A percentile compares a stretch with the other conserved stretches of the same genome.
Evolutionary conservation across 1,140 invertebrate species (phyloP).

Genomic region (Drosophila subpulchrella): DNA sequence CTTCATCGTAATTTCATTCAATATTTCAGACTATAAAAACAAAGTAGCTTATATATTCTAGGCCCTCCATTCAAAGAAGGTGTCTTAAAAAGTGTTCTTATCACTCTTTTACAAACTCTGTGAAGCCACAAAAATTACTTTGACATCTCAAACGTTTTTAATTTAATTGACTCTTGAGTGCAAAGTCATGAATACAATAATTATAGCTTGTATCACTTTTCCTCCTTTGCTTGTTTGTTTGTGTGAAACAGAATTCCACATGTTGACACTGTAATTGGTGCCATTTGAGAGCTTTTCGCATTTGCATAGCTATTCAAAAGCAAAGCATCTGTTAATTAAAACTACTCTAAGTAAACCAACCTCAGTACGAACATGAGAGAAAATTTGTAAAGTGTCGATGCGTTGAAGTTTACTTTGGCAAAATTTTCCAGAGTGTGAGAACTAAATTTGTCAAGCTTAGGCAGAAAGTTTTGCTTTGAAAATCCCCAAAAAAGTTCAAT

Average conservation of each 20-base stretch:
- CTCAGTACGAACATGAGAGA: neutral
- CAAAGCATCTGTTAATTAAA: constrained; percentile 37
- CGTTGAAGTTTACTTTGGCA: constrained; percentile 18
- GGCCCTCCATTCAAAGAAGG: too few relatives aligned
- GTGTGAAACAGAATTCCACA: constrained; percentile 17
- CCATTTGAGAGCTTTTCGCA: constrained; percentile 27
- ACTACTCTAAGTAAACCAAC: constrained; percentile 19
- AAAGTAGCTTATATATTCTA: too few relatives aligned
- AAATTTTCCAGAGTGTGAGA: constrained; percentile 42
- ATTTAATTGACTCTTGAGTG: constrained; percentile 3
- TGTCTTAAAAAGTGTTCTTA: too few relatives aligned
- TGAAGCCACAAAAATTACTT: neutral
- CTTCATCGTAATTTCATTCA: too few relatives aligned
- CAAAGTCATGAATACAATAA: constrained; percentile 11
- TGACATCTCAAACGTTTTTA: neutral
- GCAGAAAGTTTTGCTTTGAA: constrained; percentile 23
- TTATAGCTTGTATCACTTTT: neutral
- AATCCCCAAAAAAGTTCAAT: constrained; percentile 38
- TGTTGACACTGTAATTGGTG: constrained; percentile 41
- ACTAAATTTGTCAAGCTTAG: constrained; percentile 54
- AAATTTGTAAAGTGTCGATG: constrained; percentile 27
- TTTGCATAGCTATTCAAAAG: constrained; percentile 16
- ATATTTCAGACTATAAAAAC: too few relatives aligned
- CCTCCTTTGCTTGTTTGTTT: neutral
- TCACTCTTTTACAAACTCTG: neutral